These are phyloP conservation scores for Neotoma lepida DNA, from an alignment of 2,113 vertebrate species.

Conservation along the genomic window DNA sequence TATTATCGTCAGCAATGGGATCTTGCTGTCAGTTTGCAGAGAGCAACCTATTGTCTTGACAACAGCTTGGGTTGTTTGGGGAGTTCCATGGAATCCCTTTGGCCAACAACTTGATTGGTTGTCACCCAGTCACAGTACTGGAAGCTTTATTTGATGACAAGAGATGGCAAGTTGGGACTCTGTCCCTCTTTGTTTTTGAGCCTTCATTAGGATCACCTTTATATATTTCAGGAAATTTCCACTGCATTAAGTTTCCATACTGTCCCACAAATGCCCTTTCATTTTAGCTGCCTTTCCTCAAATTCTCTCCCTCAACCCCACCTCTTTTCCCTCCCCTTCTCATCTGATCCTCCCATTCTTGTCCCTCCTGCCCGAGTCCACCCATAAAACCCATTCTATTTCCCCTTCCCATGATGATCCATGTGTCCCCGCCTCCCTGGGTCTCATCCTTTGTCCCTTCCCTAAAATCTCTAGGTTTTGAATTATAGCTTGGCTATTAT, in stretches of 20 bases:
- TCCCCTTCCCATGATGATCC: background rate
- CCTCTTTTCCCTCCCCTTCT: background rate
- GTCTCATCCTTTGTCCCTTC: background rate
- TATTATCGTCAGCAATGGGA: too few relatives aligned
- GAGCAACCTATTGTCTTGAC: too few relatives aligned
- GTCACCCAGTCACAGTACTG: too few relatives aligned
- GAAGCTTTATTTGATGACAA: too few relatives aligned
- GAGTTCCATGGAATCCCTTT: too few relatives aligned
- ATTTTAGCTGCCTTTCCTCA: background rate
- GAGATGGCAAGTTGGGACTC: too few relatives aligned
- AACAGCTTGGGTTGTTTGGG: too few relatives aligned
- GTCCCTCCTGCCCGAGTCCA: background rate
- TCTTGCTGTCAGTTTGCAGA: too few relatives aligned
- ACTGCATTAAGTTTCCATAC: background rate
- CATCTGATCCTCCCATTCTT: background rate
- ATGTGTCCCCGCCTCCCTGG: background rate
- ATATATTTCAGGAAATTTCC: background rate
- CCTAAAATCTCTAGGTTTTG: background rate
- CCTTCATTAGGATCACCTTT: background rate
- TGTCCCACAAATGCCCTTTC: background rate
- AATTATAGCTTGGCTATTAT: background rate
- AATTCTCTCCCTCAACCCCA: background rate
- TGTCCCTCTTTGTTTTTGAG: too few relatives aligned
- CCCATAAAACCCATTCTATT: background rate
- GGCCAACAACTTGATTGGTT: too few relatives aligned